Evolutionary conservation across 2,113 vertebrate species (phyloP).

Genomic region (Cichladusa arquata): DNA sequence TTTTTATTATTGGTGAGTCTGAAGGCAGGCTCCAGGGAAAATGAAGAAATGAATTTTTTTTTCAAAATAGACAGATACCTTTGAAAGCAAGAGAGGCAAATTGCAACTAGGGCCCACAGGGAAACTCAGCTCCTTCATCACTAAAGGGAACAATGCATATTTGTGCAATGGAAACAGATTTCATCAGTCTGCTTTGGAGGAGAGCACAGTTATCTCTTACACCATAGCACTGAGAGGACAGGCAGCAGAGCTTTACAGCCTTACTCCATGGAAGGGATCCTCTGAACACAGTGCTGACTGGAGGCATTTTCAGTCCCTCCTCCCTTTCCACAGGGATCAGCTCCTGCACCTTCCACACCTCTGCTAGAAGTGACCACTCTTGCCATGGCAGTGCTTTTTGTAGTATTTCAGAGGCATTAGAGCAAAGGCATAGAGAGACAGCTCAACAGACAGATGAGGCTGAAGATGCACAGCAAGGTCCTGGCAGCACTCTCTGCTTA

Average conservation of each 20-base stretch:
- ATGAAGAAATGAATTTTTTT: background rate
- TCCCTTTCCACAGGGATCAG: background rate
- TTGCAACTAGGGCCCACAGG: background rate
- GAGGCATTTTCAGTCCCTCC: background rate
- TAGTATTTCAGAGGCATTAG: background rate
- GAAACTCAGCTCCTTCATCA: background rate
- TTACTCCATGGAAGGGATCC: background rate
- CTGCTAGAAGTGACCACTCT: background rate
- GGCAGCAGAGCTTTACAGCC: background rate
- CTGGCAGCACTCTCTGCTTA: background rate
- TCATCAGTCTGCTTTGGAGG: background rate
- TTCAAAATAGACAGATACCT: background rate
- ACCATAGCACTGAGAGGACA: rapidly evolving
- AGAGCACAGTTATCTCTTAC: background rate
- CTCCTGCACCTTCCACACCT: background rate
- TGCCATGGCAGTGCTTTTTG: background rate
- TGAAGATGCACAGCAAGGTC: background rate
- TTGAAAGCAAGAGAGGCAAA: background rate
- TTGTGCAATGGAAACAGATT: background rate
- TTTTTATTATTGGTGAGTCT: background rate
- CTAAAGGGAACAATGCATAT: background rate
- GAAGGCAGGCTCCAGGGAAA: background rate
- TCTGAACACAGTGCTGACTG: background rate
- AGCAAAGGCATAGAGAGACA: background rate
- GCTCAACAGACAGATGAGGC: background rate